These are phyloP conservation scores for Plagodis pulveraria DNA, from an alignment of 2,888 invertebrate species.

Conservation along the genomic window DNA sequence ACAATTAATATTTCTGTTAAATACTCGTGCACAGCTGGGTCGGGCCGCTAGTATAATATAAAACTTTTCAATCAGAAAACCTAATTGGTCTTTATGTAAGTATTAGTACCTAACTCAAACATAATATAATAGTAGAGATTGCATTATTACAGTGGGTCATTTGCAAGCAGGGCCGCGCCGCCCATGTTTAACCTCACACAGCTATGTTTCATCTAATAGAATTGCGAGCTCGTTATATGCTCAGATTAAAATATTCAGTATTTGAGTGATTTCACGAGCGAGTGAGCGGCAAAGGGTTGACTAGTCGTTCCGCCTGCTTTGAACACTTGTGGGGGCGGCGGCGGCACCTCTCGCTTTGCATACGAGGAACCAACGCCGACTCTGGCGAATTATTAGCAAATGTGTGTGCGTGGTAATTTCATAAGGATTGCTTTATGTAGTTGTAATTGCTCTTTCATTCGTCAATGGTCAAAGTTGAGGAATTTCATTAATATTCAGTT, in stretches of 20 bases:
- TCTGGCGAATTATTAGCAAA: constrained; percentile 35
- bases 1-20: no score
- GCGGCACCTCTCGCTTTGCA: constrained; percentile 65
- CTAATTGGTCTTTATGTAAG: no score
- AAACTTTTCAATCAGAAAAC: no score
- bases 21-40: no score
- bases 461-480: no score
- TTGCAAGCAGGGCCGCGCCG: constrained; percentile 51
- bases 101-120: not conserved
- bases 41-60: no score
- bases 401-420: constrained; percentile 21
- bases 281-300: constrained; percentile 84
- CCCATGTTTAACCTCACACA: constrained; percentile 75
- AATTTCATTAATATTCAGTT: no score
- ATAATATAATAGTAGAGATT: constrained; percentile 2
- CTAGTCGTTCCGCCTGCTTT: constrained; percentile 82
- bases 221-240: constrained; percentile 85
- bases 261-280: constrained; percentile 85
- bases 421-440: constrained; percentile 4
- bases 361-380: constrained; percentile 29
- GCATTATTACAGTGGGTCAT: constrained; percentile 27
- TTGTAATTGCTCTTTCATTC: not conserved
- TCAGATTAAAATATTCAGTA: constrained; percentile 86
- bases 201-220: constrained; percentile 84
- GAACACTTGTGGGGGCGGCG: constrained; percentile 80